Percentiles rank a stretch among this genome's conserved stretches.
These are phyloP conservation scores for Pterocles gutturalis DNA, from an alignment of 2,113 vertebrate species.

Conservation along the genomic window DNA sequence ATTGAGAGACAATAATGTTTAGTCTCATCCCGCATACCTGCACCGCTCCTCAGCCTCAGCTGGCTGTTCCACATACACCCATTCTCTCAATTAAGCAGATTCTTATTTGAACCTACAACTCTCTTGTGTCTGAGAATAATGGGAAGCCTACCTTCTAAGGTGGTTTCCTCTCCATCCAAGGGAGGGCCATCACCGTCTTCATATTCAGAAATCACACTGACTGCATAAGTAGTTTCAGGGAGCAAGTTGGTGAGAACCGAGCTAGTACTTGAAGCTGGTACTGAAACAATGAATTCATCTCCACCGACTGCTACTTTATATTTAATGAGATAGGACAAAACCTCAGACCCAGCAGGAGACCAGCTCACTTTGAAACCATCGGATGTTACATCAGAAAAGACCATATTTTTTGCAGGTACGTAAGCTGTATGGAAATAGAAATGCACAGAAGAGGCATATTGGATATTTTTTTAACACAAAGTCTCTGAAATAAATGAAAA, in stretches of 20 bases:
- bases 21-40: background rate
- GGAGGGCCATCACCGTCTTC: conserved; percentile 88
- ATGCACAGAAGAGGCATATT: background rate
- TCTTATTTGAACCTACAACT: background rate
- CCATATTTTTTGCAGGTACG: conserved; percentile 82
- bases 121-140: background rate
- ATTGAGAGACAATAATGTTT: background rate
- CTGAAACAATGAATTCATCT: conserved; percentile 84
- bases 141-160: conserved; percentile 83
- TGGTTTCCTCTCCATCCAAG: conserved; percentile 86
- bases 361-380: conserved; percentile 88
- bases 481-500: background rate
- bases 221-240: conserved; percentile 89
- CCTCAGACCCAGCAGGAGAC: conserved; percentile 80
- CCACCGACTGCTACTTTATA: conserved; percentile 81
- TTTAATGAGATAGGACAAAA: conserved; percentile 86
- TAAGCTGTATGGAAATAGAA: conserved; percentile 79
- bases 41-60: background rate
- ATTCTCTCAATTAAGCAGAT: background rate
- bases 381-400: conserved; percentile 88
- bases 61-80: background rate
- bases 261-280: conserved; percentile 83
- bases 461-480: background rate
- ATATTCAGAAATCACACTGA: conserved; percentile 90
- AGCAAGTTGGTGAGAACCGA: conserved; percentile 84